Conservation (phyloP, 2,797 vertebrate genomes). For the Sebastes ruberrimus region DNA sequence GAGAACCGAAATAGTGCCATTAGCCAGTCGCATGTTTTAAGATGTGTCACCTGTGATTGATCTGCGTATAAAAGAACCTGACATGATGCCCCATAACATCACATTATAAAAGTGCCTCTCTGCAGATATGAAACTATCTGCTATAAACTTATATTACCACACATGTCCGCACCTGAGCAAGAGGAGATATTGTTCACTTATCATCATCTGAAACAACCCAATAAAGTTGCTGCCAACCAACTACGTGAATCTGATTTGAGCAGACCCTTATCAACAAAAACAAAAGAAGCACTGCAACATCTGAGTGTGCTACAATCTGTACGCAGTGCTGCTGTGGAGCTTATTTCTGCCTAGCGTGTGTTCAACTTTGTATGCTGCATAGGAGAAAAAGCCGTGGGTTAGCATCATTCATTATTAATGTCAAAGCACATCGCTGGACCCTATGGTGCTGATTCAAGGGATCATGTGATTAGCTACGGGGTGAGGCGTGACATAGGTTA, state of each 20-base stretch:
- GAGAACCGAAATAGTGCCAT: neutral
- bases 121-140: neutral
- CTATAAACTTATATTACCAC: constrained; percentile 2
- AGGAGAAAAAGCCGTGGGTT: constrained; percentile 32
- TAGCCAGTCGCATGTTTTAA: neutral
- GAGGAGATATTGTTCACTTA: neutral
- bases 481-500: constrained; percentile 9
- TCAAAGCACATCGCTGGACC: constrained; percentile 39
- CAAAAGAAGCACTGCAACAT: constrained; percentile 6
- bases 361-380: constrained; percentile 26
- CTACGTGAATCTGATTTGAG: neutral
- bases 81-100: neutral
- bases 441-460: constrained; percentile 34
- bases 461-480: constrained; percentile 35
- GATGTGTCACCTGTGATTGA: neutral
- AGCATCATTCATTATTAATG: constrained; percentile 66
- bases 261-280: neutral
- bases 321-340: neutral
- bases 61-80: neutral
- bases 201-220: neutral
- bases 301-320: neutral
- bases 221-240: neutral
- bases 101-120: constrained; percentile 10
- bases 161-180: neutral
- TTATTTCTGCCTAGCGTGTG: constrained; percentile 2